A percentile compares a stretch with the other conserved stretches of the same genome.
Conservation (phyloP, 2,113 vertebrate genomes). For the Lontra canadensis region DNA sequence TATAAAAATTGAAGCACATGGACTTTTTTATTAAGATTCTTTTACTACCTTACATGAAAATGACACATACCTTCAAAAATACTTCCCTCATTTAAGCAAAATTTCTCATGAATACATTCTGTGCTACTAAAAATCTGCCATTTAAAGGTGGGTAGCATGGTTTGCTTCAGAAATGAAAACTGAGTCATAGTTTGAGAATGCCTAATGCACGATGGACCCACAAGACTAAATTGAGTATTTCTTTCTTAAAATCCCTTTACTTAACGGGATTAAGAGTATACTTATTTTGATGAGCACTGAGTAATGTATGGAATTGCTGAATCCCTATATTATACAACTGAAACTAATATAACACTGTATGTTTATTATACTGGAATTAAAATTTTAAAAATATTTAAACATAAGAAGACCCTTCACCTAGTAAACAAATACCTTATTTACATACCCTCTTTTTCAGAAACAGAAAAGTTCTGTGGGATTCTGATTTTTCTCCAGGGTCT, state of each 20-base stretch:
- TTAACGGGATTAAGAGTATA: not conserved
- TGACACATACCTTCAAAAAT: not conserved
- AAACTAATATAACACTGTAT: not conserved
- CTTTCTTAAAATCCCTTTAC: not conserved
- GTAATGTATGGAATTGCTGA: not conserved
- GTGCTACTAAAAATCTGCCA: not conserved
- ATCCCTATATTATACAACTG: not conserved
- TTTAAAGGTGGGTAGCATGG: not conserved
- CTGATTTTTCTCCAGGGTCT: not conserved
- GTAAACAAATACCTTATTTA: not conserved
- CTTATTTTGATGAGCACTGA: not conserved
- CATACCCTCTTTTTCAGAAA: not conserved
- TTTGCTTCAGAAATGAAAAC: not conserved
- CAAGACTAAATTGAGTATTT: not conserved
- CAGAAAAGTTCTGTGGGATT: not conserved
- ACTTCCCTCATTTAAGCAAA: not conserved
- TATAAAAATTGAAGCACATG: not conserved
- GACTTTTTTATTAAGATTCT: not conserved
- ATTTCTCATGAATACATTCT: not conserved
- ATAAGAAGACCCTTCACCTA: not conserved
- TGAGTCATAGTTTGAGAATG: not conserved
- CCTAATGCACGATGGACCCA: not conserved
- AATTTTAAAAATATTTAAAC: not conserved
- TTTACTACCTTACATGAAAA: not conserved
- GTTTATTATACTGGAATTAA: not conserved